Percentiles rank a stretch among this genome's conserved stretches.
These are phyloP conservation scores for Dryobates pubescens DNA, from an alignment of 2,797 vertebrate species.

Conservation along the genomic window DNA sequence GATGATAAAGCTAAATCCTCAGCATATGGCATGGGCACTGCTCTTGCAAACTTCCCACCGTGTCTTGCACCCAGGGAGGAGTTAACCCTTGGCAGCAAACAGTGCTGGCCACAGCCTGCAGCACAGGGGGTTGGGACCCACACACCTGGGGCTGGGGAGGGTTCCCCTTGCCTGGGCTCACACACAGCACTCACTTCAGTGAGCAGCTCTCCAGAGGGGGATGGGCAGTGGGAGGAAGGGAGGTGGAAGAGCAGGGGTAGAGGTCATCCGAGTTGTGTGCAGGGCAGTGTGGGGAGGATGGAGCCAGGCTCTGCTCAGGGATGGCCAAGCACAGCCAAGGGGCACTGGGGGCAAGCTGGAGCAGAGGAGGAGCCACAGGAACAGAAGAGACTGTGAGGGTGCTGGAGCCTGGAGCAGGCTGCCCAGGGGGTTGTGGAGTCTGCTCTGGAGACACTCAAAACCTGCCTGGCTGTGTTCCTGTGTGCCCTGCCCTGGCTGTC, in stretches of 20 bases:
- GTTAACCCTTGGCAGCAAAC: conserved; percentile 17
- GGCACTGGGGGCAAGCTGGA: too few species aligned
- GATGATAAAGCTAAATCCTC: conserved; percentile 67
- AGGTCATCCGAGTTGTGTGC: not conserved
- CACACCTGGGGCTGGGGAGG: fast-evolving
- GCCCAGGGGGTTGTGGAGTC: too few species aligned
- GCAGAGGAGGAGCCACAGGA: too few species aligned
- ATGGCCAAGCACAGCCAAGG: too few species aligned
- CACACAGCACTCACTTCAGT: fast-evolving
- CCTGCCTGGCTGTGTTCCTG: too few species aligned
- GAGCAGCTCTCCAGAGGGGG: fast-evolving
- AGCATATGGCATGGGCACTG: conserved; percentile 23
- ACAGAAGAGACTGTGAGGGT: too few species aligned
- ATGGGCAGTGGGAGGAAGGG: not conserved
- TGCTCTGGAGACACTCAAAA: too few species aligned
- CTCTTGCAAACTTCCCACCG: not conserved
- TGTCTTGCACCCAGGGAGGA: not conserved
- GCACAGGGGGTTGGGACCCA: not conserved
- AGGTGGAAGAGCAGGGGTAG: not conserved
- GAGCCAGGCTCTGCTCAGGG: too few species aligned
- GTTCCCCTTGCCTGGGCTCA: not conserved
- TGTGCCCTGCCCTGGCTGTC: too few species aligned
- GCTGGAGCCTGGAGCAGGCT: too few species aligned
- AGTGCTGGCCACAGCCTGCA: not conserved
- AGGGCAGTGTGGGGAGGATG: too few species aligned